Conservation (phyloP, 2,888 invertebrate genomes). For the Bellardia pandia region DNA sequence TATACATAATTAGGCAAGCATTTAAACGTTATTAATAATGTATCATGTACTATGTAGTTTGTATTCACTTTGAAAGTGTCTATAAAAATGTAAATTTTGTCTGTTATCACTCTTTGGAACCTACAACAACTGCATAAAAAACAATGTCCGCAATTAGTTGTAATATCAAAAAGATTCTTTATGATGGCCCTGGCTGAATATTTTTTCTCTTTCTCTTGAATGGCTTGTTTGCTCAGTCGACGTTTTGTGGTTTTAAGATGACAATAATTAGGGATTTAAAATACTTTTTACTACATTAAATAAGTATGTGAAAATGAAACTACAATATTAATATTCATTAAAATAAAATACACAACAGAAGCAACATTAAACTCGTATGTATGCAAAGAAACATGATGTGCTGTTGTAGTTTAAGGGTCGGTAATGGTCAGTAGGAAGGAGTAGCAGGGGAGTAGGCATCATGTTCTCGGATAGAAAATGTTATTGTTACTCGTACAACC, state of each 20-base stretch:
- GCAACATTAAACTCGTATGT: not conserved
- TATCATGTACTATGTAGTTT: not conserved
- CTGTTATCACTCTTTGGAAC: not conserved
- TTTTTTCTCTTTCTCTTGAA: not conserved
- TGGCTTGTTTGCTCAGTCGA: not conserved
- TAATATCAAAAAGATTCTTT: not conserved
- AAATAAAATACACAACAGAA: slow-evolving; percentile 30
- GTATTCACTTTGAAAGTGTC: not conserved
- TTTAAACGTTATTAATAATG: slow-evolving; percentile 1
- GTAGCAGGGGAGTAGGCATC: not conserved
- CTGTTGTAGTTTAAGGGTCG: not conserved
- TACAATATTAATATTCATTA: slow-evolving; percentile 62
- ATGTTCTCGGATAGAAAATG: not conserved
- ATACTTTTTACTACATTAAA: not conserved
- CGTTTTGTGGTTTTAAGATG: slow-evolving; percentile 41
- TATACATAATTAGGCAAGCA: not conserved
- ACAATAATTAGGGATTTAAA: slow-evolving; percentile 51
- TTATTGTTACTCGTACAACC: slow-evolving; percentile 9
- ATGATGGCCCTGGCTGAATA: too few species aligned
- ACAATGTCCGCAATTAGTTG: not conserved
- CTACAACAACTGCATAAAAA: not conserved
- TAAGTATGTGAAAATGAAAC: slow-evolving; percentile 44
- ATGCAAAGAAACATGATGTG: not conserved
- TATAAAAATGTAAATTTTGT: not conserved
- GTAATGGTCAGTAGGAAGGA: not conserved